Conservation (phyloP, 2,113 vertebrate genomes). For the Rousettus leschenaultii region DNA sequence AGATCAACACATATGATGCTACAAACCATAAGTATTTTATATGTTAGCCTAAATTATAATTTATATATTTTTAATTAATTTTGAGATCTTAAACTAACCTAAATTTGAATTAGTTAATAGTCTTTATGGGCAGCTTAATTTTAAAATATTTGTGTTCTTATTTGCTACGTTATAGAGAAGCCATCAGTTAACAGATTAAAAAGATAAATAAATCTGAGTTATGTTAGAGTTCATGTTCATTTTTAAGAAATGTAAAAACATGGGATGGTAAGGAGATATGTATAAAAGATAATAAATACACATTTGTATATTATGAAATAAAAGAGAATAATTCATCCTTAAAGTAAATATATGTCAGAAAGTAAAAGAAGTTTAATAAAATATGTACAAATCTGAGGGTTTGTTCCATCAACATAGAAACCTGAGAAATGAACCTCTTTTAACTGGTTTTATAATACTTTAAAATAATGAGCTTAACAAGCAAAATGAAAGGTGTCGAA, state of each 20-base stretch:
- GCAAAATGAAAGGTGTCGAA: neutral
- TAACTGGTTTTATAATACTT: neutral
- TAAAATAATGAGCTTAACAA: neutral
- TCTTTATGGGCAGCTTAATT: neutral
- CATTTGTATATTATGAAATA: neutral
- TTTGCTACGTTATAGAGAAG: neutral
- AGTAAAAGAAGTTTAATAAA: neutral
- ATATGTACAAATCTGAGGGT: neutral
- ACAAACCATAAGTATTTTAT: neutral
- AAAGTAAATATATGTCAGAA: neutral
- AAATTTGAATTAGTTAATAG: neutral
- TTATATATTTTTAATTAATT: neutral
- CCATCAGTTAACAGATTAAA: neutral
- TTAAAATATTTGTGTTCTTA: neutral
- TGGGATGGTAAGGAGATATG: neutral
- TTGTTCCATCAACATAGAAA: neutral
- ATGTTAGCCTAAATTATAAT: neutral
- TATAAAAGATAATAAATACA: neutral
- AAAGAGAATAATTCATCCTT: neutral
- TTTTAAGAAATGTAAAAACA: neutral
- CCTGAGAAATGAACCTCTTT: neutral
- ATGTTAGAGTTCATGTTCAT: neutral
- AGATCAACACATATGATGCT: neutral
- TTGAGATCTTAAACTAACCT: neutral
- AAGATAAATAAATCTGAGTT: neutral